Percentiles rank a stretch among this genome's conserved stretches.
Evolutionary conservation across 2,797 vertebrate species (phyloP).

Genomic region (Eremophila alpestris): DNA sequence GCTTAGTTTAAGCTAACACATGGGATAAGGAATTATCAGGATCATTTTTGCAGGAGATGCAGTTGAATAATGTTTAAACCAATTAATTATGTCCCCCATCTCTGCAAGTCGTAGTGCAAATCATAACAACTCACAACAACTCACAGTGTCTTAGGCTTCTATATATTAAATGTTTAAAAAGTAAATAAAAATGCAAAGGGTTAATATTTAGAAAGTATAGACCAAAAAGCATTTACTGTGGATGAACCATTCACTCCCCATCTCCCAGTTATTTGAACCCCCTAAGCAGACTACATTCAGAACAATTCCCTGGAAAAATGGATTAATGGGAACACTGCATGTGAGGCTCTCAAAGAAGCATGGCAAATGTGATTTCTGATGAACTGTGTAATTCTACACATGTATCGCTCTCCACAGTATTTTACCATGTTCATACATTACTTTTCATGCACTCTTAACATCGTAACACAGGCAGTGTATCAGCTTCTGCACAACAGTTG

Average conservation of each 20-base stretch:
- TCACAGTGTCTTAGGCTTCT: not conserved
- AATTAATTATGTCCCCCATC: not conserved
- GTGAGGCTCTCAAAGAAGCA: not conserved
- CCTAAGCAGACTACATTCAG: not conserved
- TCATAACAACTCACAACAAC: not conserved
- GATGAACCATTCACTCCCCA: not conserved
- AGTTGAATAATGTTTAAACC: not conserved
- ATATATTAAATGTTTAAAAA: not conserved
- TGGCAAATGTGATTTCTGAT: not conserved
- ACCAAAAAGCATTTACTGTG: not conserved
- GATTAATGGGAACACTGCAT: not conserved
- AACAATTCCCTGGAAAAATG: not conserved
- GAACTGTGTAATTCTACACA: not conserved
- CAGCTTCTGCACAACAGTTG: not conserved
- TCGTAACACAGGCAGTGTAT: accelerated
- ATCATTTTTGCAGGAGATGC: not conserved
- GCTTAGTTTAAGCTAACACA: not conserved
- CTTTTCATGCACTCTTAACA: not conserved
- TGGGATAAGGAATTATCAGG: not conserved
- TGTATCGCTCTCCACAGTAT: not conserved
- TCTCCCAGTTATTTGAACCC: not conserved
- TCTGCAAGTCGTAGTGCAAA: not conserved
- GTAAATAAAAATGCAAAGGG: not conserved
- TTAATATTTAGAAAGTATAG: not conserved
- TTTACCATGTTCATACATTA: not conserved